A percentile compares a stretch with the other conserved stretches of the same genome.
phyloP scores from a whole-genome alignment of 2,113 vertebrate species.

The Corvus hawaiiensis region DNA sequence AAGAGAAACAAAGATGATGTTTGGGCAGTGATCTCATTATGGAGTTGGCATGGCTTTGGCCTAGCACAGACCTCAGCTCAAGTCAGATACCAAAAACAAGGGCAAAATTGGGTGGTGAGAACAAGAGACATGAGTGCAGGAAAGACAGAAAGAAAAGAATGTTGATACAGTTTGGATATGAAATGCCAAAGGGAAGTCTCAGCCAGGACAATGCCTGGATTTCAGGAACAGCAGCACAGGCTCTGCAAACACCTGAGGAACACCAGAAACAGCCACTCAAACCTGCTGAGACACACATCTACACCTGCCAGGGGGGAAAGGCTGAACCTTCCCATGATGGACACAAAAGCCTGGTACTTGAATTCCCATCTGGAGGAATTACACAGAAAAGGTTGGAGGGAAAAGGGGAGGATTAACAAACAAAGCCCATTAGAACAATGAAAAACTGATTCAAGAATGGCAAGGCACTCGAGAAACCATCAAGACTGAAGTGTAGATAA shows the following conservation, averaged over 20 bases:
- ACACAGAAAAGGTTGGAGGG: background rate
- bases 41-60: background rate
- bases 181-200: background rate
- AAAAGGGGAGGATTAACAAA: background rate
- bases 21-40: background rate
- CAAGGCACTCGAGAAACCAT: background rate
- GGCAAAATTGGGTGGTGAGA: background rate
- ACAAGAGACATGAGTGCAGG: background rate
- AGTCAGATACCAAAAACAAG: background rate
- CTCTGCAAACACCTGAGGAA: background rate
- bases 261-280: background rate
- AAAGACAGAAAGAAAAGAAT: background rate
- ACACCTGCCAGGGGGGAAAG: background rate
- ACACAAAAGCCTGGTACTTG: background rate
- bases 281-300: background rate
- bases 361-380: background rate
- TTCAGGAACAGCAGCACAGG: background rate
- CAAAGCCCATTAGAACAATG: background rate
- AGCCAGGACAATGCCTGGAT: background rate
- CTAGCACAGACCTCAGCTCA: background rate
- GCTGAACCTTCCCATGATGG: rapidly evolving
- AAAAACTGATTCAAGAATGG: background rate
- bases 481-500: background rate
- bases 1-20: background rate
- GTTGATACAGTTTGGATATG: background rate